Conservation (phyloP, 2,797 vertebrate genomes). For the Neopelma chrysocephalum region DNA sequence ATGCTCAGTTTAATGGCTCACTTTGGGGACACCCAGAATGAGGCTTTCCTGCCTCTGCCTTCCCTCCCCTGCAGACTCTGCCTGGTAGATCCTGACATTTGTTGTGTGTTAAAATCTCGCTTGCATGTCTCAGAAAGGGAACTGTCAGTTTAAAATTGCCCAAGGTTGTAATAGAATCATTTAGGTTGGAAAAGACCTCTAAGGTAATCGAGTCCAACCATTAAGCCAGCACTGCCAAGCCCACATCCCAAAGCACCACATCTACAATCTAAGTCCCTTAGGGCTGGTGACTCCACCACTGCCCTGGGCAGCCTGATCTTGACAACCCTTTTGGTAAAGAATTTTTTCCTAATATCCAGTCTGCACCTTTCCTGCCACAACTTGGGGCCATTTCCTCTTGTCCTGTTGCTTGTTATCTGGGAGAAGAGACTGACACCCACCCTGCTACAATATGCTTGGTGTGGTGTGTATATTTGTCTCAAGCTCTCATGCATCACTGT, state of each 20-base stretch:
- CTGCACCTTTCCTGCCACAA: neutral
- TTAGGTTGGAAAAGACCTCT: neutral
- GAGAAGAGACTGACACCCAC: neutral
- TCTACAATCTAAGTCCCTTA: neutral
- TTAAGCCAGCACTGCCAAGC: neutral
- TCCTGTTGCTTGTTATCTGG: neutral
- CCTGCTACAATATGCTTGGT: neutral
- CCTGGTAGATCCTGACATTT: neutral
- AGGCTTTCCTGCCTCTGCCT: neutral
- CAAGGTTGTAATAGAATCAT: neutral
- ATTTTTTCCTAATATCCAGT: neutral
- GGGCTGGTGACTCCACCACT: neutral
- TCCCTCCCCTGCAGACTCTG: neutral
- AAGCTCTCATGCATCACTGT: neutral
- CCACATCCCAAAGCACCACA: neutral
- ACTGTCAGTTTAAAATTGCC: neutral
- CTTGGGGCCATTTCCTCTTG: neutral
- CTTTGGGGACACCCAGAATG: neutral
- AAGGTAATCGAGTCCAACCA: neutral
- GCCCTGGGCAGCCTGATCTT: neutral
- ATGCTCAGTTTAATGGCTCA: neutral
- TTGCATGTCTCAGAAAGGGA: neutral
- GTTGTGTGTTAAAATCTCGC: neutral
- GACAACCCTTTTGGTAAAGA: neutral
- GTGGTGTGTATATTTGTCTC: neutral